These are phyloP conservation scores for Cyanoliseus patagonus DNA, from an alignment of 2,113 vertebrate genomes.

Conservation along the genomic window DNA sequence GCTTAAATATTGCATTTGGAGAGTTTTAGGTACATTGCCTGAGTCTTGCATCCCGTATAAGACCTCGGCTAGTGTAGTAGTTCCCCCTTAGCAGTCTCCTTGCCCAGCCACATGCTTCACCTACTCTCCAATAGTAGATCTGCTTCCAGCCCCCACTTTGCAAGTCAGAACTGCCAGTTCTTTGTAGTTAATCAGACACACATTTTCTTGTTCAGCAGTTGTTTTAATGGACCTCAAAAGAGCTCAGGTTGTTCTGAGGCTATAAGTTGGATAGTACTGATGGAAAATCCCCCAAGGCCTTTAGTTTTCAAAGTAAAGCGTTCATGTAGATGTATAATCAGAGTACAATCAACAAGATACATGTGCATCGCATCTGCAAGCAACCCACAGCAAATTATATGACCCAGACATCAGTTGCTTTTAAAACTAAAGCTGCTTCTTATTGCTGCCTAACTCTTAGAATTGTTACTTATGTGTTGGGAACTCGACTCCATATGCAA, in stretches of 20 bases:
- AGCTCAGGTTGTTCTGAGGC: background rate
- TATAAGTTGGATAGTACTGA: background rate
- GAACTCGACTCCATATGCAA: background rate
- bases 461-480: background rate
- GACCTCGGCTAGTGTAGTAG: background rate
- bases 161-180: background rate
- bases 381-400: background rate
- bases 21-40: background rate
- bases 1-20: background rate
- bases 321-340: background rate
- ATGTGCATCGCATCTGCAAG: background rate
- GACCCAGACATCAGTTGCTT: background rate
- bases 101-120: rapidly evolving
- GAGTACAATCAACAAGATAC: background rate
- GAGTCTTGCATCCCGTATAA: background rate
- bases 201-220: background rate
- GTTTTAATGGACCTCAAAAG: background rate
- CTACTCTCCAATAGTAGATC: too few relatives aligned
- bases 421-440: background rate
- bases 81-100: background rate
- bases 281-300: background rate
- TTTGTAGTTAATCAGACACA: background rate
- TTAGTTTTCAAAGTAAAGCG: background rate
- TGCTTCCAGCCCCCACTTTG: background rate
- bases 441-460: background rate